A percentile compares a stretch with the other conserved stretches of the same genome.
These are phyloP conservation scores for Oryzias javanicus DNA, from an alignment of 2,113 vertebrate genomes.

Conservation along the genomic window DNA sequence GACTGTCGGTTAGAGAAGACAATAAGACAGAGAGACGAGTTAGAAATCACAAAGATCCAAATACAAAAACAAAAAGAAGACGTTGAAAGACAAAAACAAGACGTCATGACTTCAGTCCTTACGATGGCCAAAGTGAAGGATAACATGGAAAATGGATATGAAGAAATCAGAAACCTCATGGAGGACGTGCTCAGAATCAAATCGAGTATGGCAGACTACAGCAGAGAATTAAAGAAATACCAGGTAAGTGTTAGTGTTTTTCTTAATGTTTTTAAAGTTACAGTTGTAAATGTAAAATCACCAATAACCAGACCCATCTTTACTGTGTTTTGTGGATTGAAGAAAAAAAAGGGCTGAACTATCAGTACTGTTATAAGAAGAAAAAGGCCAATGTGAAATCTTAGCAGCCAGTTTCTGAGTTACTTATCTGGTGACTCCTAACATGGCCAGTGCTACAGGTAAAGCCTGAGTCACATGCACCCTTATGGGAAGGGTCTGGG, in stretches of 20 bases:
- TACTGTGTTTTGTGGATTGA: no score
- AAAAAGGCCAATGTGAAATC: no score
- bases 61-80: constrained; percentile 21
- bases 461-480: no score
- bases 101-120: background rate
- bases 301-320: no score
- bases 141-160: constrained; percentile 21
- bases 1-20: constrained; percentile 32
- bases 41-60: constrained; percentile 42
- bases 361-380: no score
- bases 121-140: constrained; percentile 28
- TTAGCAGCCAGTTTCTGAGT: no score
- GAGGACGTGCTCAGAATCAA: constrained; percentile 37
- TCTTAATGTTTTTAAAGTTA: background rate
- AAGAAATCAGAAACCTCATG: constrained; percentile 22
- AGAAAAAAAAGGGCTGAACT: no score
- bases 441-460: no score
- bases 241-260: constrained; percentile 29
- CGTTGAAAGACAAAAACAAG: constrained; percentile 24
- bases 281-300: no score
- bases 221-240: constrained; percentile 11
- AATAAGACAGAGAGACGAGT: constrained; percentile 30
- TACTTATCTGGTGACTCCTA: no score
- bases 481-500: no score
- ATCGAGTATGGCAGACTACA: constrained; percentile 22